Evolutionary conservation across 2,113 vertebrate species (phyloP).

Genomic region (Tretioscincus oriximinensis): DNA sequence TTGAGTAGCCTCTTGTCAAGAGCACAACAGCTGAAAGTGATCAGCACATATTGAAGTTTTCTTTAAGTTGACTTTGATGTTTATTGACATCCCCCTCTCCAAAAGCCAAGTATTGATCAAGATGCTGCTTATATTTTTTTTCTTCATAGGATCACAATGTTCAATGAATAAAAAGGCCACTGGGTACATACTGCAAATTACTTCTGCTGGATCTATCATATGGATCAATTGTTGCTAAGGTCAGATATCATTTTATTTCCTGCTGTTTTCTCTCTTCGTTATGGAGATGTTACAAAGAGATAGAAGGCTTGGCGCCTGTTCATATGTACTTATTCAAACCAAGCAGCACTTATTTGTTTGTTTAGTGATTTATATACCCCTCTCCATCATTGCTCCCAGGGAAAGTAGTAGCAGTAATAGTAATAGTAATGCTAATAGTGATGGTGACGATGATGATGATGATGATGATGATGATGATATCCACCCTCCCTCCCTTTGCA

Average conservation of each 20-base stretch:
- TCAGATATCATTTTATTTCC: neutral
- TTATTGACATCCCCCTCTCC: neutral
- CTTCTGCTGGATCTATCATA: rapidly evolving
- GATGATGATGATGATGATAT: too few relatives aligned
- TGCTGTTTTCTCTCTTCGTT: neutral
- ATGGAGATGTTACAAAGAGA: neutral
- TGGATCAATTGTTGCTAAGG: rapidly evolving
- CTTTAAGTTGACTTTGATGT: too few relatives aligned
- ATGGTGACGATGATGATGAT: too few relatives aligned
- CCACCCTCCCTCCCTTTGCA: too few relatives aligned
- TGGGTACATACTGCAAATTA: neutral
- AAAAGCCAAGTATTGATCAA: rapidly evolving
- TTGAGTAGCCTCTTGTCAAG: neutral
- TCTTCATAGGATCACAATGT: neutral
- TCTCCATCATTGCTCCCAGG: too few relatives aligned
- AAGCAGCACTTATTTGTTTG: too few relatives aligned
- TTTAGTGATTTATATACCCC: too few relatives aligned
- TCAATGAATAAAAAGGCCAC: neutral
- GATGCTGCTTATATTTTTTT: neutral
- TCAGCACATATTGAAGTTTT: neutral
- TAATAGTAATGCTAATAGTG: too few relatives aligned
- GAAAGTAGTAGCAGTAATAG: too few relatives aligned
- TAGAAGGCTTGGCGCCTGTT: neutral
- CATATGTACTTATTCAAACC: too few relatives aligned
- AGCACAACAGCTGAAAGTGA: neutral